Evolutionary conservation across 2,113 vertebrate species (phyloP).

Genomic region (Sapayoa aenigma): DNA sequence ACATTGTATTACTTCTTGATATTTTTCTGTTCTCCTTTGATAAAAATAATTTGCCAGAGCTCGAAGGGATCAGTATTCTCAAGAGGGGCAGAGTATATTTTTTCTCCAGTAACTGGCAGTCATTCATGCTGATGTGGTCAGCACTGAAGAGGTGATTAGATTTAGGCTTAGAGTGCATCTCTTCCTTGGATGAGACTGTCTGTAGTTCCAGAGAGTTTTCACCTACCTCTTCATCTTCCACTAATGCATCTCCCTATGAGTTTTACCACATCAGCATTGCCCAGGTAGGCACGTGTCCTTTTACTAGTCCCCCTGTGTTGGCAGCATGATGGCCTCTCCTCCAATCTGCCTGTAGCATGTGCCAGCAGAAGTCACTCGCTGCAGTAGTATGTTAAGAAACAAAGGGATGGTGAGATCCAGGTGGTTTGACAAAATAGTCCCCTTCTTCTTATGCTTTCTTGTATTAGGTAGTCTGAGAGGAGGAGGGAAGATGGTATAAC

Average conservation of each 20-base stretch:
- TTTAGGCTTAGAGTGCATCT: background rate
- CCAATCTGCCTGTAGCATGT: accelerated
- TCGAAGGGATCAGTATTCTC: background rate
- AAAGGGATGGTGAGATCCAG: background rate
- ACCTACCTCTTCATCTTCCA: background rate
- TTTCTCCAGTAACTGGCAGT: background rate
- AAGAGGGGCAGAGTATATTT: background rate
- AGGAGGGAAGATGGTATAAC: background rate
- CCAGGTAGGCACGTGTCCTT: accelerated
- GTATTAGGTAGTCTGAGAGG: background rate
- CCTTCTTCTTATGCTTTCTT: background rate
- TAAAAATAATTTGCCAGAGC: background rate
- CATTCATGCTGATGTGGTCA: background rate
- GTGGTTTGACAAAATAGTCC: background rate
- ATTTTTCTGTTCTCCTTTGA: background rate
- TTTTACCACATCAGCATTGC: background rate
- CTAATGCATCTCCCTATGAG: background rate
- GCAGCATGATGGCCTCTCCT: background rate
- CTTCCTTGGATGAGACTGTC: background rate
- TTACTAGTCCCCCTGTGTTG: accelerated
- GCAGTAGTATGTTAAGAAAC: background rate
- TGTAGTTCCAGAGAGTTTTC: background rate
- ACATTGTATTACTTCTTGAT: background rate
- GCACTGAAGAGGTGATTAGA: background rate
- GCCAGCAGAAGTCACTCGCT: background rate